Evolutionary conservation across 2,797 vertebrate species (phyloP).

Genomic region (Chaenodraco wilsoni): DNA sequence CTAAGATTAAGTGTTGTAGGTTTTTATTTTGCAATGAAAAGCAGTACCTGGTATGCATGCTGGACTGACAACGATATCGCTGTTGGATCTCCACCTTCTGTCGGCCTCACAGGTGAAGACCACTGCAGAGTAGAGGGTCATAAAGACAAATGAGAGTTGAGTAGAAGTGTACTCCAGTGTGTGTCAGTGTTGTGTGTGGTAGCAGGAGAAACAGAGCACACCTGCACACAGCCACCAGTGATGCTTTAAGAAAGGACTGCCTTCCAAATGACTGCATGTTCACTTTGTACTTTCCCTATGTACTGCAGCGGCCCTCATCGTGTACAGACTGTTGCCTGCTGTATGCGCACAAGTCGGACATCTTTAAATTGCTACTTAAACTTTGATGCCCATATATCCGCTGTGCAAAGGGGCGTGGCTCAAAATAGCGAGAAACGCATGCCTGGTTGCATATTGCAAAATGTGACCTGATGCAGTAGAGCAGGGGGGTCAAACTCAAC

Average conservation of each 20-base stretch:
- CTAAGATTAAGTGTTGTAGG: not conserved
- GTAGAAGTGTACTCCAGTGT: not conserved
- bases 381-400: too few relatives aligned
- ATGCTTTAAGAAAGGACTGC: not conserved
- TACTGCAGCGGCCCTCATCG: too few relatives aligned
- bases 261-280: too few relatives aligned
- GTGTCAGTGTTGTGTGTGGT: not conserved
- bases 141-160: not conserved
- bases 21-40: not conserved
- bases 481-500: too few relatives aligned
- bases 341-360: too few relatives aligned
- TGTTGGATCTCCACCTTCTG: conserved; percentile 72
- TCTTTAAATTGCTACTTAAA: too few relatives aligned
- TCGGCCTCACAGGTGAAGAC: conserved; percentile 73
- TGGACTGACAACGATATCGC: conserved; percentile 43
- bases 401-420: too few relatives aligned
- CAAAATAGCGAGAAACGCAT: too few relatives aligned
- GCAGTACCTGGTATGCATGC: conserved; percentile 75
- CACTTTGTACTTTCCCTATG: too few relatives aligned
- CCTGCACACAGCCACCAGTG: not conserved
- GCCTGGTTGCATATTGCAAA: too few relatives aligned
- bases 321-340: too few relatives aligned
- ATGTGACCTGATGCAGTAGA: too few relatives aligned
- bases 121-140: conserved; percentile 49
- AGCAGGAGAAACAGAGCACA: not conserved